A percentile compares a stretch with the other conserved stretches of the same genome.
phyloP scores from a whole-genome alignment of 2,797 vertebrate genomes.

The Enteromius mattozi region DNA sequence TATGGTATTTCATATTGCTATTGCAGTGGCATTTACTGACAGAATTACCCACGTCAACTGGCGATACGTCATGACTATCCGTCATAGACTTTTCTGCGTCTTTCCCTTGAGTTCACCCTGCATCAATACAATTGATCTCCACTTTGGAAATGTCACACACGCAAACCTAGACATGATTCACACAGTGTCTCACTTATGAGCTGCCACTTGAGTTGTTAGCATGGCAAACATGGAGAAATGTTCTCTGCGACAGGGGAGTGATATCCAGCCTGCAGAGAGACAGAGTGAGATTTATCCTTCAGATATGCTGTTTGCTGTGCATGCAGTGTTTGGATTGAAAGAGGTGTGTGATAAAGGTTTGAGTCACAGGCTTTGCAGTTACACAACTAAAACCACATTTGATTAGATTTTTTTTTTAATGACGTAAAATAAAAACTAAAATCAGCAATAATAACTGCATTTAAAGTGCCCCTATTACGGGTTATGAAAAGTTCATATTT shows the following conservation, averaged over 20 bases:
- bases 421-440: not conserved
- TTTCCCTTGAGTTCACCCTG: conserved; percentile 58
- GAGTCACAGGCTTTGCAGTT: not conserved
- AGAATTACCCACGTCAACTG: conserved; percentile 20
- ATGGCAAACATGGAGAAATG: conserved; percentile 34
- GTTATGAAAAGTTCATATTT: too few relatives aligned
- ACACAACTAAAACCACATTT: not conserved
- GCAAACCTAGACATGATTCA: conserved; percentile 35
- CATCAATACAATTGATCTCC: conserved; percentile 34
- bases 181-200: conserved; percentile 12
- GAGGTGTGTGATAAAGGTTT: not conserved
- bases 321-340: not conserved
- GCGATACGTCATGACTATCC: conserved; percentile 4
- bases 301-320: not conserved
- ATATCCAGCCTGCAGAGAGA: not conserved
- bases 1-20: not conserved
- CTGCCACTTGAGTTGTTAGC: conserved; percentile 24
- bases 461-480: not conserved
- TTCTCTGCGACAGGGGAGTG: not conserved
- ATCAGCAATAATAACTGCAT: not conserved
- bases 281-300: not conserved
- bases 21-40: conserved; percentile 23
- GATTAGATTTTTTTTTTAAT: not conserved
- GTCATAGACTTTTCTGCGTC: conserved; percentile 12
- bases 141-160: conserved; percentile 39